phyloP scores from a whole-genome alignment of 2,113 vertebrate genomes.

The Cisticola juncidis region DNA sequence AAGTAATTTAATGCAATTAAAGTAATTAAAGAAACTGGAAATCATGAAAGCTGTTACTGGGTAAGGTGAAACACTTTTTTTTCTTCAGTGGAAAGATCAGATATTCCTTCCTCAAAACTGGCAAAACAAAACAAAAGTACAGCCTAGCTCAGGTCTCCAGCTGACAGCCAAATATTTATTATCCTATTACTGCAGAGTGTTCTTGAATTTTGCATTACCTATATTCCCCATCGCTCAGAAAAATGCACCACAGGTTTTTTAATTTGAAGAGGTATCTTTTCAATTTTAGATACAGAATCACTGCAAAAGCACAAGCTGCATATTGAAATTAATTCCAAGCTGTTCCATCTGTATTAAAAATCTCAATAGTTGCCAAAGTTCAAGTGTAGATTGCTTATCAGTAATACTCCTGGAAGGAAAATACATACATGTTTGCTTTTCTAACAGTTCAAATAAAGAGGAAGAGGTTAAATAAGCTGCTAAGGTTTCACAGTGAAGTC shows the following conservation, averaged over 20 bases:
- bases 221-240: not conserved
- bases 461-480: not conserved
- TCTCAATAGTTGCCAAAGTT: not conserved
- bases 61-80: not conserved
- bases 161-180: not conserved
- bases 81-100: not conserved
- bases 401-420: not conserved
- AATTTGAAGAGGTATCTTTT: not conserved
- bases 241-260: not conserved
- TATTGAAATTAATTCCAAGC: not conserved
- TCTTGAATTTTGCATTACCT: not conserved
- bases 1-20: not conserved
- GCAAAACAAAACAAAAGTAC: not conserved
- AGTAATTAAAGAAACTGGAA: not conserved
- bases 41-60: not conserved
- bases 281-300: not conserved
- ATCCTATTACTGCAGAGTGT: not conserved
- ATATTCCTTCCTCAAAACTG: not conserved
- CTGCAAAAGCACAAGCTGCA: not conserved
- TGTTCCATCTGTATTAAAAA: not conserved
- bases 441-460: not conserved
- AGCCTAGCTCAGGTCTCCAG: not conserved
- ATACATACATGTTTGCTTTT: not conserved
- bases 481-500: not conserved
- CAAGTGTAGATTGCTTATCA: not conserved